These are phyloP conservation scores for Chiloscyllium plagiosum DNA, from an alignment of 2,113 vertebrate species.

Conservation along the genomic window DNA sequence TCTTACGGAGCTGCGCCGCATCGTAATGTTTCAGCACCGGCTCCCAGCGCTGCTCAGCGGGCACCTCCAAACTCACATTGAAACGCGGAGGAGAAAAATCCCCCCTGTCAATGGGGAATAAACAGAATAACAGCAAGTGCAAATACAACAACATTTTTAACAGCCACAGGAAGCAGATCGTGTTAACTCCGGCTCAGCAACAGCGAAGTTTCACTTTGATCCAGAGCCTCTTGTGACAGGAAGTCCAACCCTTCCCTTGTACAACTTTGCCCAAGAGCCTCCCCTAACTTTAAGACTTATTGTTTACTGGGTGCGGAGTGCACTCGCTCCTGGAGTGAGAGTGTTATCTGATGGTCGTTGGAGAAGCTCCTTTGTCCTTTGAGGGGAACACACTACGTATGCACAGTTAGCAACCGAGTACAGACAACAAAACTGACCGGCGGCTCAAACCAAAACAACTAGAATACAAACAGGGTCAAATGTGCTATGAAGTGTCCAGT, in stretches of 20 bases:
- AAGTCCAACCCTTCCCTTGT: neutral
- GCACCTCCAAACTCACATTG: slow-evolving; percentile 58
- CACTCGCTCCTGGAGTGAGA: neutral
- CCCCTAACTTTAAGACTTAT: neutral
- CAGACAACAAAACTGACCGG: too few species aligned
- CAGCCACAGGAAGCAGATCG: neutral
- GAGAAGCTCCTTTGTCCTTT: neutral
- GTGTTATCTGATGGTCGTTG: neutral
- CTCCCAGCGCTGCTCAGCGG: slow-evolving; percentile 55
- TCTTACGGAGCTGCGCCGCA: slow-evolving; percentile 44
- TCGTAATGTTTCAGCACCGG: slow-evolving; percentile 52
- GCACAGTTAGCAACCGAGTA: neutral
- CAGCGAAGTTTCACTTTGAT: neutral
- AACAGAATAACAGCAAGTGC: neutral
- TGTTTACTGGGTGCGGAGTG: neutral
- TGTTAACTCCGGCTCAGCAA: neutral
- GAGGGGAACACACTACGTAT: neutral
- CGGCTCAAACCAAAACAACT: too few species aligned
- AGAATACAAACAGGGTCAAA: too few species aligned
- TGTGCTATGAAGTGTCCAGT: too few species aligned
- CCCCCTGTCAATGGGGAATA: neutral
- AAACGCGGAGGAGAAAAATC: slow-evolving; percentile 40
- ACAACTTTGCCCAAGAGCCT: neutral
- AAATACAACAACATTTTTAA: neutral
- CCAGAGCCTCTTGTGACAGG: neutral